Percentiles rank a stretch among this genome's conserved stretches.
Conservation (phyloP, 2,113 vertebrate genomes). For the Nesoenas mayeri region DNA sequence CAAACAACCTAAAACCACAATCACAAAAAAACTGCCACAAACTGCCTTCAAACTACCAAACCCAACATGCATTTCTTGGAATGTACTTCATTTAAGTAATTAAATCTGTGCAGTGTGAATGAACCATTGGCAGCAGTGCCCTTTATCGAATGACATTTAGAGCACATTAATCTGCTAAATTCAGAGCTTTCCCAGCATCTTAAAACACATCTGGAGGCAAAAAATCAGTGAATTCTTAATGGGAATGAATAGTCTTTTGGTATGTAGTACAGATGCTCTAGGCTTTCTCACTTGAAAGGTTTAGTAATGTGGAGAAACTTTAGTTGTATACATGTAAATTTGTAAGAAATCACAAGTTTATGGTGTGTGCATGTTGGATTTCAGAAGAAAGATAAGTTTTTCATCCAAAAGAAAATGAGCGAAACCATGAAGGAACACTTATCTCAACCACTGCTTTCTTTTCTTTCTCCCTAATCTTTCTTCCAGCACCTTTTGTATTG, state of each 20-base stretch:
- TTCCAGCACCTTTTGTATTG: neutral
- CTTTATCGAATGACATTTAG: conserved; percentile 60
- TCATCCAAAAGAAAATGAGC: neutral
- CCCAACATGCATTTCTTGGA: conserved; percentile 31
- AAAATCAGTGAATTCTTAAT: conserved; percentile 16
- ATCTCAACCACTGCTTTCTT: neutral
- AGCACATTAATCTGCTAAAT: conserved; percentile 35
- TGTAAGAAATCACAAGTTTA: conserved; percentile 1
- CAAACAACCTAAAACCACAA: neutral
- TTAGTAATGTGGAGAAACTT: neutral
- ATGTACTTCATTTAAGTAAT: conserved; percentile 64
- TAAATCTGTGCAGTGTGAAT: conserved; percentile 53
- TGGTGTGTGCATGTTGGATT: neutral
- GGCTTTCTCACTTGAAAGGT: neutral
- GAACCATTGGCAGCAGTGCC: conserved; percentile 25
- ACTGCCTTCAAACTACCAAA: neutral
- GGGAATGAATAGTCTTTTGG: neutral
- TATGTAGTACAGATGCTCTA: conserved; percentile 15
- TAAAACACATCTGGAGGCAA: conserved; percentile 33
- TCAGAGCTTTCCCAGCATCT: conserved; percentile 11
- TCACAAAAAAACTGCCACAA: neutral
- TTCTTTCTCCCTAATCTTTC: conserved; percentile 4
- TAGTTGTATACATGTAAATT: neutral
- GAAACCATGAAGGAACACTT: neutral
- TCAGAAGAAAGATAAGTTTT: neutral